phyloP scores from a whole-genome alignment of 2,888 invertebrate genomes.

The Apamea epomidion region DNA sequence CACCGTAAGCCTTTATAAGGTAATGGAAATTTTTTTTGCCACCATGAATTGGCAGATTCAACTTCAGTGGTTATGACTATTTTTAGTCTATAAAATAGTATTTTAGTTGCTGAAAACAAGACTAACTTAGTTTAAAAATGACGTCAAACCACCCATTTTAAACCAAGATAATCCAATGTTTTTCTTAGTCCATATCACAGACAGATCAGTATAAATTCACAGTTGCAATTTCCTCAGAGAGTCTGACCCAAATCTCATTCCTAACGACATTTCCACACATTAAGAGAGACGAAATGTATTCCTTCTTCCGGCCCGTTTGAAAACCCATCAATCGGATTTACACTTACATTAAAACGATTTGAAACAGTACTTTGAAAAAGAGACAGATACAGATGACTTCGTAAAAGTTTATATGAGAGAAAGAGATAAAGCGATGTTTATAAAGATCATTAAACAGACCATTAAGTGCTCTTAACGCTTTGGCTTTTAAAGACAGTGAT shows the following conservation, averaged over 20 bases:
- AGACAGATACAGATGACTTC: conserved; percentile 27
- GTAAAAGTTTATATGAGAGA: conserved; percentile 34
- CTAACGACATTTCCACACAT: conserved; percentile 43
- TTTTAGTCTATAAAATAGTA: too few species aligned
- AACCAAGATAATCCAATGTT: not conserved
- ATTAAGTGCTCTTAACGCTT: conserved; percentile 66
- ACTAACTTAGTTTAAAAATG: not conserved
- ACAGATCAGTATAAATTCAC: conserved; percentile 33
- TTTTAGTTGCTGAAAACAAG: not conserved
- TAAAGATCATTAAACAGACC: conserved; percentile 65
- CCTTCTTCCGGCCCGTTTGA: conserved; percentile 38
- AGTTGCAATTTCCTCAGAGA: conserved; percentile 6
- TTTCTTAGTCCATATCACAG: not conserved
- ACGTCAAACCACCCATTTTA: not conserved
- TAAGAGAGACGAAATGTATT: conserved; percentile 48
- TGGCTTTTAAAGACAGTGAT: conserved; percentile 61
- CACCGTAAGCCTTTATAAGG: too few species aligned
- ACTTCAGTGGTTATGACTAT: too few species aligned
- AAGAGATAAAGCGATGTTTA: conserved; percentile 60
- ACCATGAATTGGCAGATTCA: too few species aligned
- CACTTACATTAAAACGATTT: conserved; percentile 61
- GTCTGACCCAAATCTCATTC: conserved; percentile 51
- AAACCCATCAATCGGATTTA: conserved; percentile 59
- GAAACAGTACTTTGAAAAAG: conserved; percentile 51
- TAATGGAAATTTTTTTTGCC: too few species aligned